Evolutionary conservation across 2,888 invertebrate species (phyloP).

Genomic region (Synanthedon andrenaeformis): DNA sequence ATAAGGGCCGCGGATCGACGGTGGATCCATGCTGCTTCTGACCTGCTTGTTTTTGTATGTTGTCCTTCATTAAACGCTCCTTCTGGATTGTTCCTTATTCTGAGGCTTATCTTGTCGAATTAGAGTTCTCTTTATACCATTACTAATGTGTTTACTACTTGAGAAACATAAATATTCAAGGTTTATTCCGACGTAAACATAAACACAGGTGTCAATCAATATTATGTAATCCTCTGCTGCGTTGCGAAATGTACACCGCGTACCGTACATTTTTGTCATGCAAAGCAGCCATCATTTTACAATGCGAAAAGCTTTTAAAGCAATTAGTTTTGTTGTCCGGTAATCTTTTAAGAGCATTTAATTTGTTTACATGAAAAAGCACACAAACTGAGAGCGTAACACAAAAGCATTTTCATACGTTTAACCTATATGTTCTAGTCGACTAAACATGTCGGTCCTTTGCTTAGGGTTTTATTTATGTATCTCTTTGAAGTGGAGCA

Average conservation of each 20-base stretch:
- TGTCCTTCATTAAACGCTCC: no score
- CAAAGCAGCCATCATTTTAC: slow-evolving; percentile 26
- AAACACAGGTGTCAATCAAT: no score
- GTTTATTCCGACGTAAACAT: no score
- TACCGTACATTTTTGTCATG: slow-evolving; percentile 3
- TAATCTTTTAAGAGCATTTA: slow-evolving; percentile 22
- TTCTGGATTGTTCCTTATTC: no score
- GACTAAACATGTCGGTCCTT: slow-evolving; percentile 15
- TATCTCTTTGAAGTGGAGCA: slow-evolving; percentile 56
- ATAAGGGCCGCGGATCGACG: no score
- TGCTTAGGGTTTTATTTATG: slow-evolving; percentile 43
- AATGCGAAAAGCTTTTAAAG: slow-evolving; percentile 51
- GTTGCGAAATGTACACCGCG: not conserved
- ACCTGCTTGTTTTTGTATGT: no score
- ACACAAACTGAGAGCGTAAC: not conserved
- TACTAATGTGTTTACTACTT: no score
- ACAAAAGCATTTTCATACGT: slow-evolving; percentile 19
- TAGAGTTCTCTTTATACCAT: no score
- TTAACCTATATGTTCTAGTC: slow-evolving; percentile 38
- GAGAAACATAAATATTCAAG: no score
- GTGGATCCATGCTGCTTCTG: no score
- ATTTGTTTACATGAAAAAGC: slow-evolving; percentile 5
- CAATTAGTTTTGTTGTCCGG: slow-evolving; percentile 41
- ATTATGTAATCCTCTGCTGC: no score
- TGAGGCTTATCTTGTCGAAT: no score